Evolutionary conservation across 1,140 invertebrate species (phyloP), one percentile per base, ranked within the genome.

Genomic region (Lasioglossum baleicum): DNA sequence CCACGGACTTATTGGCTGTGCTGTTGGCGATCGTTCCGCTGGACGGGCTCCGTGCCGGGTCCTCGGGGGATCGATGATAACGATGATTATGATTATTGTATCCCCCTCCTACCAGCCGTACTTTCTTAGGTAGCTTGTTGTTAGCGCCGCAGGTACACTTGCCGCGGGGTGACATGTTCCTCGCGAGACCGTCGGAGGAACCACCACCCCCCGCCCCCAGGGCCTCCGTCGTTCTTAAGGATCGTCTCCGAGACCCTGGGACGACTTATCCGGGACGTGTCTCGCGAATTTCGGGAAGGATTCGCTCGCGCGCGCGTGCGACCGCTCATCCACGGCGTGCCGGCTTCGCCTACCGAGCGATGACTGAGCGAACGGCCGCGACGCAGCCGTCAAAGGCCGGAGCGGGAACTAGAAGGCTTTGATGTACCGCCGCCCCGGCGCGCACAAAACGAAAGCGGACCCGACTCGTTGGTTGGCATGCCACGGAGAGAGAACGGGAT

Each of bases 361-460:
- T 91, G 91, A 91, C 91, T 93, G 90, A 93, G 88, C 89, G 89
- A 88, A 85, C 88, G 89, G 88, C 88, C 88, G 89, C 90, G 89
- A 92, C 89, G 89, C 90, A 90, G 83, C 90, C 91, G 89, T 92
- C 91, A 92, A 93, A 92, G 91, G 90, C 91, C 88, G 89, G 89
- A 90, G 89, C 90, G 90, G 89, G 87, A 91, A 91, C 91, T 90
- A 88, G 88, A 91, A 90, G 89, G 91, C 91, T 93, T 93, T 92
- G 91, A 93, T 92, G 90, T 93, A 90, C 90, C 90, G 89, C 90
- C 89, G 89, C 89, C 90, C 91, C 90, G 91, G 87, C 89, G 91
- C 91, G 90, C 91, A 92, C 91, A 92, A 92, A 92, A 91, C 90
- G 89, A 91, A 90, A 91, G 90, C 91, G 87, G 87, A 88, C 86